phyloP scores from a whole-genome alignment of 64 coral and sea anemone genomes.

The Montipora sp. region DNA sequence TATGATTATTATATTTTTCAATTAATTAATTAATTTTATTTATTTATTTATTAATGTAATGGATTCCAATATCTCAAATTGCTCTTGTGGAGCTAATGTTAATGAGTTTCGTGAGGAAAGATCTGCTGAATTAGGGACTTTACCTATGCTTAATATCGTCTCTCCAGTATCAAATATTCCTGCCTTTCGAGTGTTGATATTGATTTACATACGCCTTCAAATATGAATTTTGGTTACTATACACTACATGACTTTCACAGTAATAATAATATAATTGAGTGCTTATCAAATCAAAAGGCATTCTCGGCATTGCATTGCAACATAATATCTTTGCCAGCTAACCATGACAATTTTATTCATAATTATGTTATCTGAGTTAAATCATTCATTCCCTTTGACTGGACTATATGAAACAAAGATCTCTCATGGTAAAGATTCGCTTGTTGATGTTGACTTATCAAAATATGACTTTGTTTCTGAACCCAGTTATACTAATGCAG shows the following conservation, averaged over 20 bases:
- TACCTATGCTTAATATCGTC: too few species aligned
- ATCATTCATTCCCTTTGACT: constrained; percentile 55
- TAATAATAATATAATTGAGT: neutral
- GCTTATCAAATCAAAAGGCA: neutral
- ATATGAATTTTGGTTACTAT: constrained; percentile 49
- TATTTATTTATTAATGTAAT: too few species aligned
- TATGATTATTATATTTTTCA: too few species aligned
- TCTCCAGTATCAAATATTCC: neutral
- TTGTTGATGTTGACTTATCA: constrained; percentile 43
- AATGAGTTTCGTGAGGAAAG: too few species aligned
- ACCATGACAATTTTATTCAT: constrained; percentile 15
- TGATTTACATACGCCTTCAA: neutral
- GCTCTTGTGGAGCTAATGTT: too few species aligned
- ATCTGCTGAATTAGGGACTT: too few species aligned
- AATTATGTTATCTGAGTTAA: constrained; percentile 18
- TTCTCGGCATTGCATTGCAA: constrained; percentile 47
- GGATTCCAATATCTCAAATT: too few species aligned
- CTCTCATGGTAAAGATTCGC: constrained; percentile 55
- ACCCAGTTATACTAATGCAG: too few species aligned
- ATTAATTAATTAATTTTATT: too few species aligned
- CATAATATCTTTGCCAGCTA: constrained; percentile 29
- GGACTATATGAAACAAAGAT: constrained; percentile 66
- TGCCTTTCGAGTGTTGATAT: neutral
- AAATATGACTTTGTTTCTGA: constrained; percentile 35
- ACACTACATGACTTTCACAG: constrained; percentile 58